phyloP scores from a whole-genome alignment of 1,140 invertebrate genomes.

The Latrodectus geometricus region DNA sequence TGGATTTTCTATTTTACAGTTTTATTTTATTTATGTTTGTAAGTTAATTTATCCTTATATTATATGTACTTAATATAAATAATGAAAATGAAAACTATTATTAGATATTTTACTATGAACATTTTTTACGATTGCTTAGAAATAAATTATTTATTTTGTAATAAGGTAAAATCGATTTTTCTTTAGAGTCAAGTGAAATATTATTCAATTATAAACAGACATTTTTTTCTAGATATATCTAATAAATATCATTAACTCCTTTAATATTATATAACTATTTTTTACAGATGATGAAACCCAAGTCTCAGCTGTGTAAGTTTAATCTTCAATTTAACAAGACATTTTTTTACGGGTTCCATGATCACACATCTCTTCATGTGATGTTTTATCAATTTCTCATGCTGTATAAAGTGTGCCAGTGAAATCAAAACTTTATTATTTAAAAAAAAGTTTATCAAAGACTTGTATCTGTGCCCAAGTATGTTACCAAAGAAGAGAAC shows the following conservation, averaged over 20 bases:
- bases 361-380: constrained; percentile 9
- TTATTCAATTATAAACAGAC: too few species aligned
- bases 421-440: constrained; percentile 32
- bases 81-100: too few species aligned
- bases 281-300: constrained; percentile 77
- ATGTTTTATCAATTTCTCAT: background rate
- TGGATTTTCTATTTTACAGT: too few species aligned
- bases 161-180: too few species aligned
- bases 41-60: too few species aligned
- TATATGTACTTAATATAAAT: too few species aligned
- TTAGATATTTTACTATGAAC: too few species aligned
- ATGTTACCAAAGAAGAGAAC: background rate
- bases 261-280: constrained; percentile 64
- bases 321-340: background rate
- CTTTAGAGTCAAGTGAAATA: too few species aligned
- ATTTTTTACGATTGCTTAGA: too few species aligned
- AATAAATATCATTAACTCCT: background rate
- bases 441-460: background rate
- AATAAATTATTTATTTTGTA: too few species aligned
- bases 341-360: background rate
- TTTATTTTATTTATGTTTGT: too few species aligned
- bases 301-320: constrained; percentile 74
- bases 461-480: background rate
- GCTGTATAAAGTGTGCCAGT: constrained; percentile 11
- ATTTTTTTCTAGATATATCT: too few species aligned